Evolutionary conservation across 2,797 vertebrate species (phyloP), one percentile per base, ranked within the genome.

Genomic region (Choloepus didactylus): DNA sequence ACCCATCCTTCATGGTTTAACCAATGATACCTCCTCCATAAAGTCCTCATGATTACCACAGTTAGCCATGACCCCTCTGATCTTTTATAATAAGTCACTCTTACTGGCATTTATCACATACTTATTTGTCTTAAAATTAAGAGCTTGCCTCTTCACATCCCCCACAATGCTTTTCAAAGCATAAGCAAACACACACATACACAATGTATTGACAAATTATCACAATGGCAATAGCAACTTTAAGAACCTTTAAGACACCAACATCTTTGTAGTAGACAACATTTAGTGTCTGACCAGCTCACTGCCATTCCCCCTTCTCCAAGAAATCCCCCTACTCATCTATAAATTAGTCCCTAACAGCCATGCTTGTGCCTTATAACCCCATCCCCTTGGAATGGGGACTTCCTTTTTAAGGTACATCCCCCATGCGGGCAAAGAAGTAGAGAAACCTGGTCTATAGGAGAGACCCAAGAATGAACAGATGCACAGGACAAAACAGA

Each of bases 221-320:
- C 56, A 76, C 46, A 90, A n/a, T 72, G n/a, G 23, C 62, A 70
- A n/a, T 76, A 67, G 38, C 54, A 79, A 46, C 31, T 91, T 72
- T 49, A 46, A 14, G 9, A 73, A 84, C 9, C 60, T 64, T 89
- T 89, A 89, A 92, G 85, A 84, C 80, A 72, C 49, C 69, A 79
- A 38, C 44, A 76, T 56, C 46, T 84, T 91, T 60, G 21, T 31
- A 62, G 18, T 72, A 23, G 41, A 72, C 38, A 95, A 23, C 67
- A 4, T 88, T 94, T 59, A 25, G 15, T 83, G 66, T 77, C 41
- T 88, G 15, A 23, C 72, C 19, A 85, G 12, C 10, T 73, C 51
- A 49, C 59, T 69, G 35, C 25, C 14, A 66, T 51, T 87, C 49
- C 29, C 46, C 64, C 56, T 77, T 77, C 76, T 79, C 56, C 41